Evolutionary conservation across 2,888 invertebrate species (phyloP), one percentile per base, ranked within the genome.

Genomic region (Folsomia candida): DNA sequence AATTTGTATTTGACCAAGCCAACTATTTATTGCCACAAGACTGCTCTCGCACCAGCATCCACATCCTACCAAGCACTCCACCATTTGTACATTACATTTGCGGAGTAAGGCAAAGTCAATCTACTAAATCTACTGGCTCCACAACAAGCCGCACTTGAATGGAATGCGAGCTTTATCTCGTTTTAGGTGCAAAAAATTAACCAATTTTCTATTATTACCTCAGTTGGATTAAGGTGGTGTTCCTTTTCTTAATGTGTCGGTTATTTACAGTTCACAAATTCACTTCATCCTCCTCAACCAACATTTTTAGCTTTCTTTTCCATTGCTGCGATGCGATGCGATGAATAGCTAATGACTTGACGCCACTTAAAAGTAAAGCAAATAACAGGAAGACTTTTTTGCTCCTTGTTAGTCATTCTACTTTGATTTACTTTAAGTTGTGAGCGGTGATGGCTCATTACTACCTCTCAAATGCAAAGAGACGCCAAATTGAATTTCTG

Each of bases 351-450:
- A 62, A 62, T 62, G 62, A 62, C 62, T 62, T 62, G 62, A 62
- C 62, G 29, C 62, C 62, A 62, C 62, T 62, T 62, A 62, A 28
- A 62, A 62, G 62, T 62, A 62, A 62, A 62, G 62, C 62, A 62
- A 62, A 62, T 62, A 62, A 62, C 28, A 11, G 57, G n/a, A 57
- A 22, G 57, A n/a, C n/a, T n/a, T n/a, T n/a, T n/a, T n/a, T n/a
- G n/a, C n/a, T n/a, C n/a, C n/a, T n/a, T n/a, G n/a, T n/a, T n/a
- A n/a, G n/a, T n/a, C n/a, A n/a, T n/a, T n/a, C n/a, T n/a, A n/a
- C n/a, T n/a, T n/a, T n/a, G n/a, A n/a, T n/a, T n/a, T n/a, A n/a
- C n/a, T n/a, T n/a, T n/a, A n/a, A n/a, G n/a, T n/a, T n/a, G n/a
- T n/a, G n/a, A n/a, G n/a, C n/a, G n/a, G n/a, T n/a, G n/a, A n/a